A percentile compares a stretch with the other conserved stretches of the same genome.
These are phyloP conservation scores for Exocentrus adspersus DNA, from an alignment of 2,888 invertebrate species.

Conservation along the genomic window DNA sequence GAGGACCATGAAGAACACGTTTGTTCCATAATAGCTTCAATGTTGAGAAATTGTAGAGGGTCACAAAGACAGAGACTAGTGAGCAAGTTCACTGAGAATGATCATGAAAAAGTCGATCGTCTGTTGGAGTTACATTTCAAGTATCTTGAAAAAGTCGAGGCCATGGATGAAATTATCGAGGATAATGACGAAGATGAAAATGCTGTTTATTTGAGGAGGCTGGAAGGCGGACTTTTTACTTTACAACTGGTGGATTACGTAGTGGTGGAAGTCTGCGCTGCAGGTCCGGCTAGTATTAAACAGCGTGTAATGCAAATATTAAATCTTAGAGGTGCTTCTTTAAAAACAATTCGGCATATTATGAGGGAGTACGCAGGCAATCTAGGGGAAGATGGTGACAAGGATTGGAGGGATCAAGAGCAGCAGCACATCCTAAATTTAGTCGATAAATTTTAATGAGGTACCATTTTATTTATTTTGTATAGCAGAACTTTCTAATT, in stretches of 20 bases:
- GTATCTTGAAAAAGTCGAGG: slow-evolving; percentile 92
- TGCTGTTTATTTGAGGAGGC: slow-evolving; percentile 84
- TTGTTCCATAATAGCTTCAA: slow-evolving; percentile 90
- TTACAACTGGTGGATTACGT: slow-evolving; percentile 94
- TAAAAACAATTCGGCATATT: slow-evolving; percentile 91
- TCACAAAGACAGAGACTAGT: slow-evolving; percentile 90
- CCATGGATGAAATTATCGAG: slow-evolving; percentile 82
- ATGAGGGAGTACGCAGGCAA: slow-evolving; percentile 98
- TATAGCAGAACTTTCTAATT: too few relatives aligned
- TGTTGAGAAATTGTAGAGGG: slow-evolving; percentile 94
- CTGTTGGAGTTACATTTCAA: slow-evolving; percentile 96
- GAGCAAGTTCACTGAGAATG: slow-evolving; percentile 97
- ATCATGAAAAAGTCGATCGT: slow-evolving; percentile 97
- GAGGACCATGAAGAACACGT: slow-evolving; percentile 97
- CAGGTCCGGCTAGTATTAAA: slow-evolving; percentile 77
- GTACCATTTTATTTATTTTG: too few relatives aligned
- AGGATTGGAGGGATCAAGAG: slow-evolving; percentile 87
- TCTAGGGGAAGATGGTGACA: slow-evolving; percentile 88
- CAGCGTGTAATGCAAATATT: slow-evolving; percentile 89
- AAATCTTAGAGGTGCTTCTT: slow-evolving; percentile 87
- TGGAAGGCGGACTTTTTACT: slow-evolving; percentile 95
- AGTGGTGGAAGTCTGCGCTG: slow-evolving; percentile 81
- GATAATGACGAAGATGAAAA: slow-evolving; percentile 68
- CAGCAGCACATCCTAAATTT: slow-evolving; percentile 92
- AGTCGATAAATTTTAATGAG: slow-evolving; percentile 89